Base-by-base conservation (phyloP, 1,140 invertebrate species). In the Oryzaephilus surinamensis region DNA sequence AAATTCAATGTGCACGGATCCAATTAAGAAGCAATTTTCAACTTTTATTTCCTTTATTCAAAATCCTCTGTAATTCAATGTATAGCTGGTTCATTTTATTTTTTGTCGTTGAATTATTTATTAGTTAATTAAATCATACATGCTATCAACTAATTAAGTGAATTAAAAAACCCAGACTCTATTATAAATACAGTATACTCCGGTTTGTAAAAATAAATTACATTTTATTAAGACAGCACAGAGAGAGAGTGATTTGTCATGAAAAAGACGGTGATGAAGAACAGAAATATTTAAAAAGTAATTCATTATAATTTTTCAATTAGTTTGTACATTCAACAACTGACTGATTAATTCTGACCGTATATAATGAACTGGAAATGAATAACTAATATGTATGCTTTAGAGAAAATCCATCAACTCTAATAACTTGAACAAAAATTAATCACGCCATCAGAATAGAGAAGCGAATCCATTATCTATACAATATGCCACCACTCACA, bases 361-460 rank as follows among this genome's bases (percentile, higher is more conserved):
- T 23, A 20, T 4, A 38, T 38, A 38, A 38, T 38, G 35, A 43
- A 34, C 36, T 16, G 36, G 27, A 26, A 39, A 39, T 26, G 43
- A 45, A 45, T 39, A 43, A 45, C 43, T 39, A 39, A 45, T 39
- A 45, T 29, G 31, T 45, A 45, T 35, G 27, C 27, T 38, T 28
- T n/a, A n/a, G n/a, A 38, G 27, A 13, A 21, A 20, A 38, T 38
- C 37, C 37, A 45, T 45, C 43, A 45, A 27, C 6, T 45, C 37
- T 45, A 39, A 45, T 39, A 39, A 45, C 32, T 29, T 34, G 36
- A 45, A 35, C 36, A 45, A 45, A 45, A 39, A 45, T 45, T 45
- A 45, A 45, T 45, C 43, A 45, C 43, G 17, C 43, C 43, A 45
- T 45, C 36, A 45, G 35, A 32, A 14, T 14, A 17, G 18, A 15